Base-by-base conservation (phyloP, 2,888 invertebrate species). In the Acanthosepion lycidas region DNA sequence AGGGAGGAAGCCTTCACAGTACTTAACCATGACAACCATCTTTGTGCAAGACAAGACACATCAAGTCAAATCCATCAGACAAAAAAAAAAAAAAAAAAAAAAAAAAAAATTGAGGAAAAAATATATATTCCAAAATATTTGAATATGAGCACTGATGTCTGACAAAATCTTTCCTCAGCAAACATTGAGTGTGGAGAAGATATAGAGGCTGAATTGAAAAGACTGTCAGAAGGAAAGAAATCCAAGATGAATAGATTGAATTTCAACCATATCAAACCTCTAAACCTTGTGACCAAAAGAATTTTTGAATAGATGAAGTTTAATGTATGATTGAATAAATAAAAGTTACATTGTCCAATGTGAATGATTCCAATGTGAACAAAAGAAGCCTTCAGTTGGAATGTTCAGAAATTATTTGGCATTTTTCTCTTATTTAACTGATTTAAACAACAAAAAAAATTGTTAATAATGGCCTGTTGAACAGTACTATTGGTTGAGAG, bases 21-120 rank as follows among this genome's bases (percentile, higher is more conserved):
- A 78, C 78, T n/a, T n/a, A 78, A n/a, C 78, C 78, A 78, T 78
- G 78, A 78, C 78, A 78, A 78, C 78, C 78, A 78, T 78, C n/a
- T 78, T 78, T 78, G 78, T 78, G n/a, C 78, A n/a, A 33, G 78
- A 78, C 78, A 78, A 78, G n/a, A 78, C 78, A 78, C n/a, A 78
- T 78, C 78, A 78, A 78, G 78, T 78, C 78, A 78, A 78, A 78
- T 78, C n/a, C n/a, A 78, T 78, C 78, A 78, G 78, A 78, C 78
- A 78, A 78, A n/a, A 33, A 78, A 78, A 12, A 33, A 78, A 15
- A 78, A n/a, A 18, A 8, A 28, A 12, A n/a, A n/a, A n/a, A n/a
- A 64, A 64, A 78, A 78, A 64, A 64, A 64, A 64, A 26, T 26
- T 26, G 8, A 64, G 26, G 26, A 26, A 78, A 33, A 78, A 78